Evolutionary conservation across 2,797 vertebrate species (phyloP).

Genomic region (Betta splendens): DNA sequence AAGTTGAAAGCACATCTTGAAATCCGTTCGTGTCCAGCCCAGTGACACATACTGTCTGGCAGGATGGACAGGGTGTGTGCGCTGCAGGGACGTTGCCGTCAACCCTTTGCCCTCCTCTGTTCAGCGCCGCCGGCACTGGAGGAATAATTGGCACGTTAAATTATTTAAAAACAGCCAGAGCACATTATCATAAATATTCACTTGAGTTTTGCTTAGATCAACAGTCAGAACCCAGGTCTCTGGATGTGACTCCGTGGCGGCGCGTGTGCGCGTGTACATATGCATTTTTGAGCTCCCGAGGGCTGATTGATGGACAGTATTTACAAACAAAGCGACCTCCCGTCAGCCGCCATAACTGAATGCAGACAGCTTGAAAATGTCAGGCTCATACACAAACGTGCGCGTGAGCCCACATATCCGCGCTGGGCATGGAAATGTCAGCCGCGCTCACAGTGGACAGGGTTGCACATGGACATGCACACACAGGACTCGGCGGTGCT

Average conservation of each 20-base stretch:
- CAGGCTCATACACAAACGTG: conserved; percentile 52
- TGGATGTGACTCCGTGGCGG: conserved; percentile 56
- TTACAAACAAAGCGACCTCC: conserved; percentile 66
- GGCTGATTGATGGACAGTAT: conserved; percentile 75
- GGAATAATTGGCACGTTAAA: conserved; percentile 76
- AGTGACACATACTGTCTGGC: conserved; percentile 1
- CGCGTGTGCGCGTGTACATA: conserved; percentile 4
- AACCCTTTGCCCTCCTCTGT: conserved; percentile 60
- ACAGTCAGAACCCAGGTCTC: conserved; percentile 64
- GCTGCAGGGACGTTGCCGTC: conserved; percentile 56
- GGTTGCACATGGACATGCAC: conserved; percentile 15
- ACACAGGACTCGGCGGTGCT: conserved; percentile 12
- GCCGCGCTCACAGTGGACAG: conserved; percentile 17
- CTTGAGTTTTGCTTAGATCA: conserved; percentile 72
- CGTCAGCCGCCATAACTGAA: conserved; percentile 65
- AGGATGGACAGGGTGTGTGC: conserved; percentile 38
- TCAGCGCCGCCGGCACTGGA: conserved; percentile 42
- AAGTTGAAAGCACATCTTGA: neutral
- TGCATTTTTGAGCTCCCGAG: conserved; percentile 44
- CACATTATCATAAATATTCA: conserved; percentile 77
- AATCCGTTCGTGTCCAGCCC: conserved; percentile 2
- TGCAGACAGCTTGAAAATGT: conserved; percentile 70
- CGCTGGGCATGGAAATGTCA: conserved; percentile 52
- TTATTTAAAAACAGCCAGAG: conserved; percentile 72
- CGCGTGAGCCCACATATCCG: conserved; percentile 29